Conservation (phyloP, 2,797 vertebrate species). For the Anas bahamensis region DNA sequence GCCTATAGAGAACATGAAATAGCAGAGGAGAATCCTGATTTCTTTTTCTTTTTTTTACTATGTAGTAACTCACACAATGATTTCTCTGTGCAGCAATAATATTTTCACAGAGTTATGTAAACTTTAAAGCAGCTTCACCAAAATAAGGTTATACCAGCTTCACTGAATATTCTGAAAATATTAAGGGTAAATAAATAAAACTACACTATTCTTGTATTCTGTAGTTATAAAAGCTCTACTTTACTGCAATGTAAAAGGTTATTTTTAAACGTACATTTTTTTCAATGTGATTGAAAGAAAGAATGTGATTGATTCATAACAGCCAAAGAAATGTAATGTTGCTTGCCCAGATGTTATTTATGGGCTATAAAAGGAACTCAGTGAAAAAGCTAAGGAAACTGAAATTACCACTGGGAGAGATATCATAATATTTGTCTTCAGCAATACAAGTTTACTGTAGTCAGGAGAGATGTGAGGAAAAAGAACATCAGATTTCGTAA, state of each 20-base stretch:
- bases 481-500: not conserved
- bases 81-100: not conserved
- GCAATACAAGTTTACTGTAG: not conserved
- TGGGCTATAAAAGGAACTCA: not conserved
- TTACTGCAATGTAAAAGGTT: not conserved
- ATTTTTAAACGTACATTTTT: not conserved
- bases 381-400: not conserved
- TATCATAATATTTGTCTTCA: not conserved
- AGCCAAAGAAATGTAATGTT: not conserved
- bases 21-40: not conserved
- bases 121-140: not conserved
- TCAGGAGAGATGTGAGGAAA: not conserved
- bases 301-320: not conserved
- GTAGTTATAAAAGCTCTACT: not conserved
- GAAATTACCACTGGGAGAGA: not conserved
- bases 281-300: not conserved
- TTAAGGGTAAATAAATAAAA: not conserved
- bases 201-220: not conserved
- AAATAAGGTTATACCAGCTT: not conserved
- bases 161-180: not conserved
- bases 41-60: not conserved
- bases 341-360: not conserved
- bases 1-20: not conserved
- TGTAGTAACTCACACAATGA: not conserved
- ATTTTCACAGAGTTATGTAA: not conserved